Base-by-base conservation (phyloP, 64 coral and sea anemone species). In the Pocillopora damicornis region DNA sequence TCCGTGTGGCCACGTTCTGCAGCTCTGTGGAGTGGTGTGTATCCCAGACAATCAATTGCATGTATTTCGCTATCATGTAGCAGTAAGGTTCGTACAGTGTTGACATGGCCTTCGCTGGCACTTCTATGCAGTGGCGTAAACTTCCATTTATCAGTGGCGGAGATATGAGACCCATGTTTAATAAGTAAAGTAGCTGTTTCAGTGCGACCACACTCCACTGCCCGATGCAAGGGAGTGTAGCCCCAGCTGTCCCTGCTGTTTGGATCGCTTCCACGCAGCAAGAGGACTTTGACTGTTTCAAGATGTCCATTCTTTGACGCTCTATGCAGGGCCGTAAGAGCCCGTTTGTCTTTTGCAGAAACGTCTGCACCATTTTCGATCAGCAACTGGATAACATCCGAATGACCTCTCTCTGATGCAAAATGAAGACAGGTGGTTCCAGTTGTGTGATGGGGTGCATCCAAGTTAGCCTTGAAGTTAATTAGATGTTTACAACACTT, bases 241-340 rank as follows among this genome's bases (percentile, higher is more conserved):
- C 80, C 45, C 91, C 94, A 96, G 3, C 57, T 86, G 35, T 96
- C 94, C 63, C 75, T 81, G 14, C 86, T 90, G 25, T 92, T 88
- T 15, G 86, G 63, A 37, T 93, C 61, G 35, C 87, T 91, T 25
- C 81, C 73, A 18, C 37, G 35, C 30, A 77, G 62, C 11, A 81
- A 73, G 56, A 96, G 71, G 0, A 69, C 75, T 37, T 96, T 58
- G 51, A 93, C 74, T 9, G 89, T 60, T 16, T 73, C 63, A 14
- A 38, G 59, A 61, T 93, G 88, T n/a, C 94, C 94, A 86, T 96
- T 96, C 60, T 96, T 96, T 6, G 94, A 91, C 45, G 88, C 91
- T 75, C 94, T 65, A 42, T 96, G 94, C 18, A 96, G 14, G 20
- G 94, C 79, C 57, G 94, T 86, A 34, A 96, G 71, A 13, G 77